Conservation (phyloP, 1,140 invertebrate species). For the Pissodes strobi region DNA sequence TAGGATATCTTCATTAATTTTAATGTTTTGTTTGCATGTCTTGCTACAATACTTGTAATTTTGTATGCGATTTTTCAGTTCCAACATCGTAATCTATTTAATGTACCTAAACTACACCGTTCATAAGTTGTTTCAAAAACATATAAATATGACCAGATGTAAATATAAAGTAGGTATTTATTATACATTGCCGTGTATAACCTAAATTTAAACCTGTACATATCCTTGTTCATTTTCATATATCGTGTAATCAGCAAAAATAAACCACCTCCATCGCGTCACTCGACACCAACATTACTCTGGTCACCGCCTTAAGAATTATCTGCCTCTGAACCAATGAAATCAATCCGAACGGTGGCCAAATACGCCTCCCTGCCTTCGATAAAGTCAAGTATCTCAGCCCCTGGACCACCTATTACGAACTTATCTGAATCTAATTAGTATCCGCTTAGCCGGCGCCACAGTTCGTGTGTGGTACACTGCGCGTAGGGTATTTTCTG, state of each 20-base stretch:
- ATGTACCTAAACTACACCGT: too few relatives aligned
- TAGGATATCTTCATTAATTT: too few relatives aligned
- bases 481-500: not conserved
- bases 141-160: too few relatives aligned
- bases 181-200: too few relatives aligned
- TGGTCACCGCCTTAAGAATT: constrained; percentile 22
- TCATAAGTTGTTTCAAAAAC: too few relatives aligned
- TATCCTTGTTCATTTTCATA: too few relatives aligned
- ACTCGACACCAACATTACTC: constrained; percentile 12
- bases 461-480: constrained; percentile 1
- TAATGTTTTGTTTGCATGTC: too few relatives aligned
- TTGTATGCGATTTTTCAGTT: too few relatives aligned
- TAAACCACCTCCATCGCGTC: constrained; percentile 10
- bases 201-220: too few relatives aligned
- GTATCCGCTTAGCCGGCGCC: constrained; percentile 11
- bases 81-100: too few relatives aligned
- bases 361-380: constrained; percentile 20
- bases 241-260: not conserved
- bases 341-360: not conserved
- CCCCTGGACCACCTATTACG: constrained; percentile 27
- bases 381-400: constrained; percentile 16
- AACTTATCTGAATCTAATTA: constrained; percentile 14
- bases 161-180: too few relatives aligned
- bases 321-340: constrained; percentile 20
- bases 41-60: too few relatives aligned